These are phyloP conservation scores for Microhierax caerulescens DNA, from an alignment of 2,797 vertebrate species.

Conservation along the genomic window DNA sequence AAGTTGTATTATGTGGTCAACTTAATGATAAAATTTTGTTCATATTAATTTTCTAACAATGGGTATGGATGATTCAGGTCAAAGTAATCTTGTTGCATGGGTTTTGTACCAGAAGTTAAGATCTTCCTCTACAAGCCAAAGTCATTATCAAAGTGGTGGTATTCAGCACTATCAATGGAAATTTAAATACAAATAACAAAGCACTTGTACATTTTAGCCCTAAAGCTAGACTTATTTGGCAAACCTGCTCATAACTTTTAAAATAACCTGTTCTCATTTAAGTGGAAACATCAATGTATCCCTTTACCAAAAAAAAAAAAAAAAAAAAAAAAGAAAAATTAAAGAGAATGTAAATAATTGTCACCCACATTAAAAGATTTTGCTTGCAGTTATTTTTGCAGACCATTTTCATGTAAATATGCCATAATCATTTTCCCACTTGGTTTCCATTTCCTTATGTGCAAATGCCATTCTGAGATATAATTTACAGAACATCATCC, in stretches of 20 bases:
- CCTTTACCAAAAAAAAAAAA: background rate
- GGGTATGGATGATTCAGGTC: background rate
- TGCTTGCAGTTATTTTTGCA: background rate
- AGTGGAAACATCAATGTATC: background rate
- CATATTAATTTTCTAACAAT: background rate
- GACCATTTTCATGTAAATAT: background rate
- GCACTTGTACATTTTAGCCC: background rate
- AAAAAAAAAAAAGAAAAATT: background rate
- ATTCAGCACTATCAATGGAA: background rate
- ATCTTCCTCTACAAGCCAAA: background rate
- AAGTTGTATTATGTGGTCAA: background rate
- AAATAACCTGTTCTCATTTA: background rate
- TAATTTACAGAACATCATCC: background rate
- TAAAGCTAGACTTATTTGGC: background rate
- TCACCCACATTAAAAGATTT: background rate
- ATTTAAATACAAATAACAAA: background rate
- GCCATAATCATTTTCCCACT: background rate
- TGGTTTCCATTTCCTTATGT: background rate
- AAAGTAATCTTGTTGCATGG: background rate
- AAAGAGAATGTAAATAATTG: background rate
- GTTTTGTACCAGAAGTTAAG: background rate
- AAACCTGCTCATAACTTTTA: background rate
- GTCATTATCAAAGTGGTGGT: background rate
- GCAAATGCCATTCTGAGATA: background rate
- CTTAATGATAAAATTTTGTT: background rate